Percentiles rank a stretch among this genome's conserved stretches.
These are phyloP conservation scores for Leucosticte australis DNA, from an alignment of 2,113 vertebrate genomes.

Conservation along the genomic window DNA sequence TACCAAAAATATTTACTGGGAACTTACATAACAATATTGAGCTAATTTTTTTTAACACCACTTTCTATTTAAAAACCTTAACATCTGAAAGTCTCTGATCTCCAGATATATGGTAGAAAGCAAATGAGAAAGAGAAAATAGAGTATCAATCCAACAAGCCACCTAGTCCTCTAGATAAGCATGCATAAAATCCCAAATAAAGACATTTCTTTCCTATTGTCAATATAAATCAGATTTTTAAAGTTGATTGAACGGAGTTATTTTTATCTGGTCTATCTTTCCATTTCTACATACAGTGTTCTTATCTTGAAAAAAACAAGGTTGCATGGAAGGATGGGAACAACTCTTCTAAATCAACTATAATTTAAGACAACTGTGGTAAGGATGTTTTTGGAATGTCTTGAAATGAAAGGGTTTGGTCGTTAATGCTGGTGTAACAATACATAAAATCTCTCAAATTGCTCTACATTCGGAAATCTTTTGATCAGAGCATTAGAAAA, in stretches of 20 bases:
- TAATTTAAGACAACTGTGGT: neutral
- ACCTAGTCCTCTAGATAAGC: neutral
- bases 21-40: neutral
- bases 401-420: neutral
- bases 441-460: neutral
- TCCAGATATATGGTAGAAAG: neutral
- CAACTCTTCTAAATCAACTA: neutral
- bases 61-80: neutral
- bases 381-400: neutral
- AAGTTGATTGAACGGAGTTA: neutral
- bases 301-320: neutral
- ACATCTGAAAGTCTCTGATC: neutral
- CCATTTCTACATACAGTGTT: neutral
- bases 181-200: neutral
- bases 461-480: neutral
- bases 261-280: slow-evolving; percentile 11
- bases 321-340: neutral
- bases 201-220: neutral
- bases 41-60: neutral
- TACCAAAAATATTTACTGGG: neutral
- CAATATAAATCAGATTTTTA: neutral
- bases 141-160: neutral
- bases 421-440: neutral
- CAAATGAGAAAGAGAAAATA: neutral
- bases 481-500: neutral